Conservation (phyloP, 1,140 invertebrate genomes). For the Temnothorax longispinosus region DNA sequence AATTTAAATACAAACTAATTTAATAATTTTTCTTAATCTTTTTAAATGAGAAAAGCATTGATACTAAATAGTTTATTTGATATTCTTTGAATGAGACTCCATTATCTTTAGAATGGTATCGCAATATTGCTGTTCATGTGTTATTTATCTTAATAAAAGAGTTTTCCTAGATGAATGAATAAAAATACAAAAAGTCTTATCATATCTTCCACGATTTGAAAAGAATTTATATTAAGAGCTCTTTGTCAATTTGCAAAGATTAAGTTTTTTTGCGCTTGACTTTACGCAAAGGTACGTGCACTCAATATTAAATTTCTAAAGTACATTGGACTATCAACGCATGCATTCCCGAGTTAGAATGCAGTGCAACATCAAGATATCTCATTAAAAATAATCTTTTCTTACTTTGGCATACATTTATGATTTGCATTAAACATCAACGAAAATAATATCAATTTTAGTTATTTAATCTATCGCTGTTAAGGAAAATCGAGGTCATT, state of each 20-base stretch:
- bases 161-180: background rate
- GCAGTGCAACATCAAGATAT: background rate
- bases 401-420: background rate
- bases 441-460: background rate
- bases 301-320: constrained; percentile 67
- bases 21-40: background rate
- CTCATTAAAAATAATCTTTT: constrained; percentile 10
- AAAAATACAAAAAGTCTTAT: background rate
- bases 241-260: constrained; percentile 42
- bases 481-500: background rate
- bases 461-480: background rate
- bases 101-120: background rate
- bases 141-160: constrained; percentile 1
- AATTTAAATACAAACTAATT: background rate
- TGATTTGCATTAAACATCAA: background rate
- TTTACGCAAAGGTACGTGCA: constrained; percentile 61
- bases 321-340: constrained; percentile 52
- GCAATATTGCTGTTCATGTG: background rate
- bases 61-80: background rate
- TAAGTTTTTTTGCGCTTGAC: constrained; percentile 32
- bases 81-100: background rate
- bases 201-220: constrained; percentile 6
- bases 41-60: background rate
- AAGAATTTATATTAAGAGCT: constrained; percentile 8
- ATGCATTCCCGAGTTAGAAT: constrained; percentile 11